Percentiles rank a stretch among this genome's conserved stretches.
Evolutionary conservation across 2,888 invertebrate genomes (phyloP).

Genomic region (Chironomus riparius): DNA sequence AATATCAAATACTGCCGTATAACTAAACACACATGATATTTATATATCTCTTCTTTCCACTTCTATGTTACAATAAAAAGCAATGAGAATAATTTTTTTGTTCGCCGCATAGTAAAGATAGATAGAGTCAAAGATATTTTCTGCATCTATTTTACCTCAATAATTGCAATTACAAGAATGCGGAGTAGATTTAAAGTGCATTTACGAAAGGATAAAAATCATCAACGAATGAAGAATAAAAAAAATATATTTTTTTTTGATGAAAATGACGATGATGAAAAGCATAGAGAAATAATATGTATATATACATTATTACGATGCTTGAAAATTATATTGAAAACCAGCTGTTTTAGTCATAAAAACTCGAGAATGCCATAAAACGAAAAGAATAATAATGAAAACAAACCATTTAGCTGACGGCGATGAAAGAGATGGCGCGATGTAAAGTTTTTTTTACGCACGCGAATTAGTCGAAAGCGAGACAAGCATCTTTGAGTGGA

Average conservation of each 20-base stretch:
- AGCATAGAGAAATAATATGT: background rate
- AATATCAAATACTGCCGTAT: too few species aligned
- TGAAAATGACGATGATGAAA: conserved; percentile 5
- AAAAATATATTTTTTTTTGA: background rate
- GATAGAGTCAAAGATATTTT: too few species aligned
- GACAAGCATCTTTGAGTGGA: conserved; percentile 4
- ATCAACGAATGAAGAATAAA: background rate
- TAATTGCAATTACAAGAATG: background rate
- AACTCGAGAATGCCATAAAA: conserved; percentile 16
- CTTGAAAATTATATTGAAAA: conserved; percentile 9
- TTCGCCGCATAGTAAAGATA: too few species aligned
- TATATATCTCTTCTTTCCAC: too few species aligned
- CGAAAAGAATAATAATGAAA: conserved; percentile 25
- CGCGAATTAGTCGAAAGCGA: conserved; percentile 12
- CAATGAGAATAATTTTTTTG: too few species aligned
- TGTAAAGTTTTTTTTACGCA: conserved; percentile 2
- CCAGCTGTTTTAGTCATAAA: conserved; percentile 24
- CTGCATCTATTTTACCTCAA: background rate
- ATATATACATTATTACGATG: conserved; percentile 1
- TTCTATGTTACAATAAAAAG: too few species aligned
- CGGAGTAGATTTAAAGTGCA: background rate
- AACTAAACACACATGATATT: too few species aligned
- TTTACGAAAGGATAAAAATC: background rate
- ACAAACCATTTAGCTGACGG: conserved; percentile 27
- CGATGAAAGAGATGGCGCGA: conserved; percentile 22